Evolutionary conservation across 2,113 vertebrate species (phyloP).

Genomic region (Seriola quinqueradiata): DNA sequence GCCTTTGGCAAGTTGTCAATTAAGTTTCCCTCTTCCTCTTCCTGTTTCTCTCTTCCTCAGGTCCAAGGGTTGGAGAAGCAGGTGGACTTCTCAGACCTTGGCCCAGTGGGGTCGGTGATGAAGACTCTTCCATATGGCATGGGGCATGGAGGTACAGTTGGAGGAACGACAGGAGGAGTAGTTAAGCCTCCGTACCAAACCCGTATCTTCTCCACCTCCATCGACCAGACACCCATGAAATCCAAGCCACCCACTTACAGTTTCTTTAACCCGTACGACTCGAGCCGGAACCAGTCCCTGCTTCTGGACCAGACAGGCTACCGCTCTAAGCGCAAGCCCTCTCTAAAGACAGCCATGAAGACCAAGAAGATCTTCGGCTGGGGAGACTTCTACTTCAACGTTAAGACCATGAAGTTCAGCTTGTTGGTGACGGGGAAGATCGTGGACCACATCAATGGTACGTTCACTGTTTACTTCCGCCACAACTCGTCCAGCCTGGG

Average conservation of each 20-base stretch:
- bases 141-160: slow-evolving; percentile 65
- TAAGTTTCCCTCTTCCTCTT: slow-evolving; percentile 1
- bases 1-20: not conserved
- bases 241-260: slow-evolving; percentile 83
- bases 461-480: slow-evolving; percentile 97
- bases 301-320: slow-evolving; percentile 83
- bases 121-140: slow-evolving; percentile 86
- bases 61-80: slow-evolving; percentile 87
- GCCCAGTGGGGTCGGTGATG: slow-evolving; percentile 81
- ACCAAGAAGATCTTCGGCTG: slow-evolving; percentile 98
- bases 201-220: slow-evolving; percentile 81
- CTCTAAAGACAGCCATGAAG: slow-evolving; percentile 89
- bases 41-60: slow-evolving; percentile 77
- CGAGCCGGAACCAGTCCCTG: slow-evolving; percentile 85
- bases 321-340: slow-evolving; percentile 91
- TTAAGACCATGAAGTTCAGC: slow-evolving; percentile 94
- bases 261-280: slow-evolving; percentile 85
- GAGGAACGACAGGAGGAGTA: slow-evolving; percentile 60
- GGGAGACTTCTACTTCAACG: slow-evolving; percentile 98
- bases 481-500: slow-evolving; percentile 97
- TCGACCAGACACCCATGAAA: slow-evolving; percentile 84
- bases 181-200: slow-evolving; percentile 86
- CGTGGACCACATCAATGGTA: slow-evolving; percentile 97
- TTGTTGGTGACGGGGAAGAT: slow-evolving; percentile 90
- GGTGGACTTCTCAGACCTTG: slow-evolving; percentile 89